Percentiles rank a stretch among this genome's conserved stretches.
Evolutionary conservation across 2,113 vertebrate species (phyloP).

Genomic region (Pterophyllum scalare): DNA sequence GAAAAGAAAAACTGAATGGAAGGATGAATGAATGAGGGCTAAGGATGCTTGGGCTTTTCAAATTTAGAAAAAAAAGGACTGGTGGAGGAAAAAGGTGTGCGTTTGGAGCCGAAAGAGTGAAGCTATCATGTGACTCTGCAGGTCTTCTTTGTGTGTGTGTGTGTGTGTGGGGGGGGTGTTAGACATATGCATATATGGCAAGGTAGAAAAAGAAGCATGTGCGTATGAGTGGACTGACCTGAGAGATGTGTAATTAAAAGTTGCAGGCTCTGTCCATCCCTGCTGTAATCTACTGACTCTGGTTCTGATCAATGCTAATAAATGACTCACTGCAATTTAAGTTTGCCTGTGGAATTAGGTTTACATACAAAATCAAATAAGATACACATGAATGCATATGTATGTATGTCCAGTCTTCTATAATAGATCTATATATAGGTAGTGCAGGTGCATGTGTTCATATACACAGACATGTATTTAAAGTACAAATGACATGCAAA

Average conservation of each 20-base stretch:
- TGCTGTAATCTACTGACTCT: conserved; percentile 51
- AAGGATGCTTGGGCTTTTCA: conserved; percentile 38
- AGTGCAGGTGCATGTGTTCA: not conserved
- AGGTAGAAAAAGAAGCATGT: conserved; percentile 20
- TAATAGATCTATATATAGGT: not conserved
- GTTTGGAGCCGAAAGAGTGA: conserved; percentile 27
- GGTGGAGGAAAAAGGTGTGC: not conserved
- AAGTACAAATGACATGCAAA: too few relatives aligned
- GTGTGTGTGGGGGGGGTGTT: not conserved
- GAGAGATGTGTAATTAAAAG: conserved; percentile 47
- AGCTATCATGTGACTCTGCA: conserved; percentile 62
- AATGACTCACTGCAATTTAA: conserved; percentile 18
- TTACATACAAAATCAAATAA: not conserved
- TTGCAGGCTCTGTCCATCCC: conserved; percentile 21
- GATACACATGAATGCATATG: not conserved
- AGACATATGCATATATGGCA: conserved; percentile 1
- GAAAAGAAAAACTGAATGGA: conserved; percentile 70
- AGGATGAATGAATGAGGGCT: conserved; percentile 70
- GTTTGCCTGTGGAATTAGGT: not conserved
- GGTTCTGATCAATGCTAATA: conserved; percentile 46
- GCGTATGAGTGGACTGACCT: not conserved
- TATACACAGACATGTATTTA: not conserved
- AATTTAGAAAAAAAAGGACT: conserved; percentile 9
- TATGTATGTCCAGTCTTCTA: not conserved
- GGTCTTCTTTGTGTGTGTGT: conserved; percentile 46